Base-by-base conservation (phyloP, 2,113 vertebrate species). In the Chamaetylas fuelleborni region DNA sequence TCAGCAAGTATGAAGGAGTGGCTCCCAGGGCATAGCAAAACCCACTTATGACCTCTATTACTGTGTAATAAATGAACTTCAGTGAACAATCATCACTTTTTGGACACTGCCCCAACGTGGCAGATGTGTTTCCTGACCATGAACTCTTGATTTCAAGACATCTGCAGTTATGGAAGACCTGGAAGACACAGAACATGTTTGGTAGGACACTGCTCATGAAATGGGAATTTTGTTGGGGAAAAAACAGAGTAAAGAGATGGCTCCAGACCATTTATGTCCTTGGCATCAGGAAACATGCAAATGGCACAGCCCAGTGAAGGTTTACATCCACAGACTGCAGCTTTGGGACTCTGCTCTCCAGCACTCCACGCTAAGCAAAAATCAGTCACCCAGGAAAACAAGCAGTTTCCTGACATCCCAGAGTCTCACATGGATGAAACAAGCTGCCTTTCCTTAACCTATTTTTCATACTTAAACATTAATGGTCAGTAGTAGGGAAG, bases 121-220 rank as follows among this genome's bases (percentile, higher is more conserved):
- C 98, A 1, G 99, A 98, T 12, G 61, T 96, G 70, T 97, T 98
- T 97, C 94, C 97, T 54, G 95, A 95, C 61, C 94, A 96, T 42
- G 97, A 97, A n/a, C 51, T 96, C 53, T 86, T 97, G 29, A 48
- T 54, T 71, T 95, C 95, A 64, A 99, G 97, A 83, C 99, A 99
- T 69, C 96, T 99, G 92, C 99, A 99, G 96, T 99, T 98, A 91
- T 98, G 96, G 94, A 99, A 99, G n/a, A 98, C 97, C 99, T 99
- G 93, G 64, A 93, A 86, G 70, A 74, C 14, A 96, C 15, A 45
- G 79, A 71, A 62, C 11, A 77, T 34, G 60, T 77, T 85, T 42
- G 19, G 20, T 29, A 40, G 61, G 29, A 11, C 12, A 11, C 23
- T 61, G 56, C 13, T 67, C 19, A 14, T 34, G 19, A 47, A 43